Percentiles rank a stretch among this genome's conserved stretches.
Evolutionary conservation across 1,140 invertebrate species (phyloP).

Genomic region (Acromyrmex charruanus): DNA sequence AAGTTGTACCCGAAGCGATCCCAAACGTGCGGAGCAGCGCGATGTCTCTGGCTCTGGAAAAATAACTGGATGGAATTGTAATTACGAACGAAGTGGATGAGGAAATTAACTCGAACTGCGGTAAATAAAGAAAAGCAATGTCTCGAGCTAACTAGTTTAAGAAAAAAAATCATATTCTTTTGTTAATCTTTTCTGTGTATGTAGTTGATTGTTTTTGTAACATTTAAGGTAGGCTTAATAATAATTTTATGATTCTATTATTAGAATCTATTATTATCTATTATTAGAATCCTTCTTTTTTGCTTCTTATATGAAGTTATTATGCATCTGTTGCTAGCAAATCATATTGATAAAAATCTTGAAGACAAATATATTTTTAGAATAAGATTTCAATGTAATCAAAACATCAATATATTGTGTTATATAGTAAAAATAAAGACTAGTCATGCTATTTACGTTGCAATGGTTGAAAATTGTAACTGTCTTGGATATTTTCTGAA

Average conservation of each 20-base stretch:
- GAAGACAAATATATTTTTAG: not conserved
- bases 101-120: conserved; percentile 47
- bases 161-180: not conserved
- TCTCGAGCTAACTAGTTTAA: not conserved
- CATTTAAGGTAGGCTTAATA: not conserved
- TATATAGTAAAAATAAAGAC: not conserved
- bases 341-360: conserved; percentile 21
- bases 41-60: conserved; percentile 63
- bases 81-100: conserved; percentile 41
- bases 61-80: conserved; percentile 65
- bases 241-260: conserved; percentile 15
- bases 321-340: conserved; percentile 21
- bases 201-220: not conserved
- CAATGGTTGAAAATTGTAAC: not conserved
- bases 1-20: conserved; percentile 56
- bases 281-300: not conserved
- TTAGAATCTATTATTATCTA: not conserved
- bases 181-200: not conserved
- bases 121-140: conserved; percentile 32
- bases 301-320: conserved; percentile 27
- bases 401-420: too few species aligned
- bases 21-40: conserved; percentile 42
- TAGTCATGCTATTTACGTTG: not conserved
- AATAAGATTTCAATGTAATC: not conserved
- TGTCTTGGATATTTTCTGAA: not conserved